A percentile compares a stretch with the other conserved stretches of the same genome.
phyloP scores from a whole-genome alignment of 2,797 vertebrate genomes.

The Poecile montanus region DNA sequence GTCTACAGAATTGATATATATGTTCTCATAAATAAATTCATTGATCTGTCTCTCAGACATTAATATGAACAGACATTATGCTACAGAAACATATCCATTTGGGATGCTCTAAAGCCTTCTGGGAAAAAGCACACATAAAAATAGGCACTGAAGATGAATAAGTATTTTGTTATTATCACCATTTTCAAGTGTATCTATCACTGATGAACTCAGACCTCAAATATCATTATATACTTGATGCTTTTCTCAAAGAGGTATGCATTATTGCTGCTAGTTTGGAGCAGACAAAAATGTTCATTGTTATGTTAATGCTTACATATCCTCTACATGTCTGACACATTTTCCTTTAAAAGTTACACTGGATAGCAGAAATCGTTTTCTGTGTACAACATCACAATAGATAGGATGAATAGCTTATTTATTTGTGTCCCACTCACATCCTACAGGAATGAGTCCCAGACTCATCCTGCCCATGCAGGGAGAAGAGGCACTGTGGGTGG shows the following conservation, averaged over 20 bases:
- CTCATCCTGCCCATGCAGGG: no score
- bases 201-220: not conserved
- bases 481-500: not conserved
- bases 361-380: not conserved
- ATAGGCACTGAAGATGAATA: not conserved
- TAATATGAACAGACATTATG: not conserved
- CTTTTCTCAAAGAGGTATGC: not conserved
- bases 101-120: not conserved
- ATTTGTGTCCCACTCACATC: not conserved
- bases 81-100: not conserved
- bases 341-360: not conserved
- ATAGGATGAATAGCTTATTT: not conserved
- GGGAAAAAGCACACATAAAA: not conserved
- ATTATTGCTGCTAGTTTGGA: not conserved
- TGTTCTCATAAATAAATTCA: slow-evolving; percentile 4
- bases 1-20: not conserved
- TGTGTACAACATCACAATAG: not conserved
- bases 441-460: not conserved
- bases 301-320: not conserved
- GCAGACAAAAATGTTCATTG: not conserved
- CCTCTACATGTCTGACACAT: not conserved
- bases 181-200: not conserved
- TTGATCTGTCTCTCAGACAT: not conserved
- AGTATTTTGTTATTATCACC: not conserved
- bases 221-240: not conserved